Conservation (phyloP, 2,113 vertebrate genomes). For the Benitochromis conjunctus region DNA sequence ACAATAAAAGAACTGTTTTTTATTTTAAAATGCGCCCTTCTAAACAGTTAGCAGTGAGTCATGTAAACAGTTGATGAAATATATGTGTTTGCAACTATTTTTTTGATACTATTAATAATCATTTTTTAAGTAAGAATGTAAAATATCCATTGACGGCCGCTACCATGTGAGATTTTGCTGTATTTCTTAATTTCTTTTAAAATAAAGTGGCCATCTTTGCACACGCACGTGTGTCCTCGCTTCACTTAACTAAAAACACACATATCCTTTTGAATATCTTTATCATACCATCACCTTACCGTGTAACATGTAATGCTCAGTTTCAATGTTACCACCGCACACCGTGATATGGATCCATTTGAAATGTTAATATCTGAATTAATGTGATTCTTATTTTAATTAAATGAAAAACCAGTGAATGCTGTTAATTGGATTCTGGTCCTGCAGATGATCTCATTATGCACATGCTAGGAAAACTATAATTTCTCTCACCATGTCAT, state of each 20-base stretch:
- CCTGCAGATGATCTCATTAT: not conserved
- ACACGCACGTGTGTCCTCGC: accelerated
- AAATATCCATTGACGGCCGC: not conserved
- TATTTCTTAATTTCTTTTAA: not conserved
- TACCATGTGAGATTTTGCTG: not conserved
- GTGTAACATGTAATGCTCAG: not conserved
- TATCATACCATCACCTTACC: not conserved
- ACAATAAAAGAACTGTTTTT: accelerated
- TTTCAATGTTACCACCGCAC: accelerated
- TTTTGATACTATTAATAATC: not conserved
- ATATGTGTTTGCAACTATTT: not conserved
- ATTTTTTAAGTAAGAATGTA: not conserved
- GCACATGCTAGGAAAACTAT: not conserved
- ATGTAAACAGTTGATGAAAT: not conserved
- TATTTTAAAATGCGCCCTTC: not conserved
- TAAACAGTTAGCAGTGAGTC: not conserved
- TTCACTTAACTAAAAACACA: not conserved
- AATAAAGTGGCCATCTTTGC: not conserved
- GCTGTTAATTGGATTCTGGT: not conserved
- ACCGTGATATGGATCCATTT: not conserved
- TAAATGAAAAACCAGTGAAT: not conserved
- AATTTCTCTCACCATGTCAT: constrained; percentile 66
- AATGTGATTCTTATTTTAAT: not conserved
- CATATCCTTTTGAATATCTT: not conserved
- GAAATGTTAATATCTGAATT: not conserved